A percentile compares a stretch with the other conserved stretches of the same genome.
Evolutionary conservation across 1,140 invertebrate genomes (phyloP).

Genomic region (Phenacoccus solenopsis): DNA sequence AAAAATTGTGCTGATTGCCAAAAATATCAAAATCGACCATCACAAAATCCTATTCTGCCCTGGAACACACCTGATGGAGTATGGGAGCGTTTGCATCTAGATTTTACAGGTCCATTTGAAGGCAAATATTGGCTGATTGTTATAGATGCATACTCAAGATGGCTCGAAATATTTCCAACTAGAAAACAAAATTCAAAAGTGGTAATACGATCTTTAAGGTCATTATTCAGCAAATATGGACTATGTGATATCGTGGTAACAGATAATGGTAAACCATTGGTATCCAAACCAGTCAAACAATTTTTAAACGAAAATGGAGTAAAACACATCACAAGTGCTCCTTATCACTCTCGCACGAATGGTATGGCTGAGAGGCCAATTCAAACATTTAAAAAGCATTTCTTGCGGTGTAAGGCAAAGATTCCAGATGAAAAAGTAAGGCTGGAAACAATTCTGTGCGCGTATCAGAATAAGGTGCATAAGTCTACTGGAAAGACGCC

Average conservation of each 20-base stretch:
- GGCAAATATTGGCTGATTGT: constrained; percentile 33
- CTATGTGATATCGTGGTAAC: not conserved
- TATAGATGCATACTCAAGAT: constrained; percentile 30
- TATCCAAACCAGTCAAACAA: not conserved
- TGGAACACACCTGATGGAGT: constrained; percentile 28
- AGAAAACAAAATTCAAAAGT: not conserved
- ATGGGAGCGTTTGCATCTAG: constrained; percentile 30
- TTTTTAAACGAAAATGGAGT: not conserved
- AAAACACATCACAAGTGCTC: not conserved
- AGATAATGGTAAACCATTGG: constrained; percentile 1
- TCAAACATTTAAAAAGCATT: constrained; percentile 6
- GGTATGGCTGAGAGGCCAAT: not conserved
- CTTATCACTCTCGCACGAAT: constrained; percentile 1
- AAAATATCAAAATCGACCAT: not conserved
- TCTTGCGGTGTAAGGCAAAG: too few species aligned
- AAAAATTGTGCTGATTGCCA: constrained; percentile 13
- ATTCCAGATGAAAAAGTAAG: too few species aligned
- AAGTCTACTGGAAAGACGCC: too few species aligned
- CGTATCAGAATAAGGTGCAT: too few species aligned
- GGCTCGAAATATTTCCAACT: not conserved
- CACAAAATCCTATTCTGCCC: constrained; percentile 22
- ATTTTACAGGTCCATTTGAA: constrained; percentile 31
- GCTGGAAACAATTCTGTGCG: too few species aligned
- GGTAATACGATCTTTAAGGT: not conserved
- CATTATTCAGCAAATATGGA: not conserved